Evolutionary conservation across 2,797 vertebrate genomes (phyloP).

Genomic region (Hippopotamyrus pictus): DNA sequence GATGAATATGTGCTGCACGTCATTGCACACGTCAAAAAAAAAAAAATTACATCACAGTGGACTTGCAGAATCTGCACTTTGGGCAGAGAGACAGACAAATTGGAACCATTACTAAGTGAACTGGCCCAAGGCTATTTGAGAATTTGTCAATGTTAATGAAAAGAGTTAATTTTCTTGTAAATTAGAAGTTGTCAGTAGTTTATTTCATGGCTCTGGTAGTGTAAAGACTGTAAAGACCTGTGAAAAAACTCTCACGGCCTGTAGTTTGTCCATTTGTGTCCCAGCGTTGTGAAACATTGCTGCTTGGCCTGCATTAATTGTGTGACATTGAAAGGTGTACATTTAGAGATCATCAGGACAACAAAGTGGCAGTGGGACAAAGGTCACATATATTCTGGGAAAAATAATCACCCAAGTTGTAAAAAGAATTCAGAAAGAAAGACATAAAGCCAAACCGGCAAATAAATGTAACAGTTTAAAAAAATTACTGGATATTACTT

Average conservation of each 20-base stretch:
- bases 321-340: neutral
- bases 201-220: neutral
- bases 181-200: neutral
- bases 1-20: neutral
- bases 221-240: neutral
- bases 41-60: neutral
- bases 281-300: neutral
- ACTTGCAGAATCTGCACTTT: neutral
- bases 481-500: neutral
- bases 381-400: neutral
- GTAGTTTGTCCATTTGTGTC: neutral
- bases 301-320: neutral
- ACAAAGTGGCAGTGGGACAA: neutral
- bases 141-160: neutral
- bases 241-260: neutral
- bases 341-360: neutral
- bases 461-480: neutral
- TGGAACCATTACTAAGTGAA: neutral
- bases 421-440: neutral
- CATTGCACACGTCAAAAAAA: neutral
- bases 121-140: neutral
- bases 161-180: neutral
- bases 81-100: neutral
- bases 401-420: neutral
- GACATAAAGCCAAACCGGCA: neutral